Percentiles rank a stretch among this genome's conserved stretches.
phyloP scores from a whole-genome alignment of 2,113 vertebrate genomes.

The Maccullochella peelii region DNA sequence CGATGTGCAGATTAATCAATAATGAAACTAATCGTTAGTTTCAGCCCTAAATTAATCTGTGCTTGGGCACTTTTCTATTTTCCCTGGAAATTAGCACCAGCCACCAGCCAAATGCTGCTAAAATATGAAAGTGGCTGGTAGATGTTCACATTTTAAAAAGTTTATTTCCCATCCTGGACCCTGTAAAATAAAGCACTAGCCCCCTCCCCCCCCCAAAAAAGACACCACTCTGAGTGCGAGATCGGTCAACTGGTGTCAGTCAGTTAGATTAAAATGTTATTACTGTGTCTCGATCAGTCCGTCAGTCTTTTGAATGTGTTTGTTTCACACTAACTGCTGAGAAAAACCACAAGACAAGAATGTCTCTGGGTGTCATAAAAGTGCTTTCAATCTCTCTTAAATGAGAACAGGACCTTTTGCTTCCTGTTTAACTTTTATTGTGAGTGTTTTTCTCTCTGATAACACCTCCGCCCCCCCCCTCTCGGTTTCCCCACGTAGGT shows the following conservation, averaged over 20 bases:
- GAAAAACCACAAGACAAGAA: too few relatives aligned
- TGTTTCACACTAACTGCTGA: background rate
- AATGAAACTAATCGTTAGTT: background rate
- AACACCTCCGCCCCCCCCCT: background rate
- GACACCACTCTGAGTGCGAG: background rate
- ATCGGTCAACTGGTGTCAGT: too few relatives aligned
- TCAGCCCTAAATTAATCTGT: background rate
- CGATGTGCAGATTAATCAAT: background rate
- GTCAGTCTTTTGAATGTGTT: background rate
- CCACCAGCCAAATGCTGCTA: too few relatives aligned
- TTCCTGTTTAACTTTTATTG: background rate
- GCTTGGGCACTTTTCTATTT: background rate
- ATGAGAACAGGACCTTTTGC: background rate
- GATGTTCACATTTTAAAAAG: too few relatives aligned
- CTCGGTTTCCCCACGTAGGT: conserved; percentile 79
- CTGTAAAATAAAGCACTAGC: background rate
- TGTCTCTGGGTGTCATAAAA: background rate
- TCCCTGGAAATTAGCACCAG: too few relatives aligned
- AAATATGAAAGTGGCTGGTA: too few relatives aligned
- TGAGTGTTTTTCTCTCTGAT: background rate
- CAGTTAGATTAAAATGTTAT: background rate
- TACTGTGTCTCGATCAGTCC: background rate
- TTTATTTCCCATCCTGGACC: too few relatives aligned
- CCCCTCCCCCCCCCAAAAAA: background rate
- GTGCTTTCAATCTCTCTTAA: too few relatives aligned